Evolutionary conservation across 2,888 invertebrate species (phyloP).

Genomic region (Drosophila affinis): DNA sequence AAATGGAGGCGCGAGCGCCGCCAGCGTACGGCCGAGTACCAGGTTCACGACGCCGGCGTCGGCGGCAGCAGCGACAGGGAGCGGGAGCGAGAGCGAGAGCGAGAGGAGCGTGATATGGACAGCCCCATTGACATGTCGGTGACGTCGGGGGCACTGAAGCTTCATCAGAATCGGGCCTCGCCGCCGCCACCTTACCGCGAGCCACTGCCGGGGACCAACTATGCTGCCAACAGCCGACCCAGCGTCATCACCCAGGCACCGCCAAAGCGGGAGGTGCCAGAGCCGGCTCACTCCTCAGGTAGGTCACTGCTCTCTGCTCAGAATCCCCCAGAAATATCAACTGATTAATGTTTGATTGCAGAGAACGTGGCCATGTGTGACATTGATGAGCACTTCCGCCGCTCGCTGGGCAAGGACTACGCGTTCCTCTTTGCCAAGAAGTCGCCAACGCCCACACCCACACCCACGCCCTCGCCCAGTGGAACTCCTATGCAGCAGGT

Average conservation of each 20-base stretch:
- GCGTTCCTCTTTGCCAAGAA: conserved; percentile 87
- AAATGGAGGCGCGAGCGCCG: conserved; percentile 90
- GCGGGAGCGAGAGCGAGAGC: conserved; percentile 43
- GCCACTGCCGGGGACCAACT: conserved; percentile 81
- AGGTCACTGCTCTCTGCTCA: conserved; percentile 51
- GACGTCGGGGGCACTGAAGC: conserved; percentile 79
- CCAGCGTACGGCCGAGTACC: conserved; percentile 84
- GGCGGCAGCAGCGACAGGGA: conserved; percentile 39
- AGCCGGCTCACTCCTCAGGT: conserved; percentile 68
- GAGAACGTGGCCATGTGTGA: conserved; percentile 92
- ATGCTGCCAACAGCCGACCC: conserved; percentile 83
- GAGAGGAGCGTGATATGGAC: conserved; percentile 69
- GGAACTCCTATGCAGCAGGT: conserved; percentile 64
- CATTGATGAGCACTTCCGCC: conserved; percentile 97
- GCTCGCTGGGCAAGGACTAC: conserved; percentile 94
- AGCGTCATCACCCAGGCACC: conserved; percentile 88
- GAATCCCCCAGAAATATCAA: not conserved
- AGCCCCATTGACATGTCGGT: conserved; percentile 84
- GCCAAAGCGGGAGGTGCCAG: conserved; percentile 81
- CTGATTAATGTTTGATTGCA: conserved; percentile 69
- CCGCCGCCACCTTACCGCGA: conserved; percentile 84
- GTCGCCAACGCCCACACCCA: conserved; percentile 75
- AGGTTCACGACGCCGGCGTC: conserved; percentile 57
- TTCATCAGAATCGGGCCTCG: conserved; percentile 72
- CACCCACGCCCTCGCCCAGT: conserved; percentile 74